Conservation (phyloP, 1,140 invertebrate genomes). For the Caerostris darwini region DNA sequence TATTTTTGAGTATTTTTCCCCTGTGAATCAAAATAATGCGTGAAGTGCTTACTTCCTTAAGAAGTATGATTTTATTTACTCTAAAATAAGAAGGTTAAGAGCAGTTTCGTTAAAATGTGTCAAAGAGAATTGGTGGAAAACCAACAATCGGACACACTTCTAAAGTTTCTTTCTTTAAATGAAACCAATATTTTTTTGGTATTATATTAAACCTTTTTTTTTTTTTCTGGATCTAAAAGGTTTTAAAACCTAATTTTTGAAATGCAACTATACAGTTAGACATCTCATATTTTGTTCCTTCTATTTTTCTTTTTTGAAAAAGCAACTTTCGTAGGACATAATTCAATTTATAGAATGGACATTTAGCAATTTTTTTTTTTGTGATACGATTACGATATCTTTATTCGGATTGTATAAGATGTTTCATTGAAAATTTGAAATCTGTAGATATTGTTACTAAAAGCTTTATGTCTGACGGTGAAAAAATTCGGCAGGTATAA, state of each 20-base stretch:
- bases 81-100: background rate
- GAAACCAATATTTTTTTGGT: background rate
- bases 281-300: background rate
- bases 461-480: background rate
- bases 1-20: background rate
- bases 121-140: background rate
- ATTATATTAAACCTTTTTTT: background rate
- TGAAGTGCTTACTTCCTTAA: background rate
- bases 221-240: background rate
- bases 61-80: background rate
- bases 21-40: background rate
- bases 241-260: constrained; percentile 21
- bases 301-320: background rate
- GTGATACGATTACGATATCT: background rate
- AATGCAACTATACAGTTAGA: background rate
- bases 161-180: background rate
- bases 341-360: background rate
- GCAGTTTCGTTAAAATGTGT: background rate
- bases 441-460: background rate
- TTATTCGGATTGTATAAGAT: background rate
- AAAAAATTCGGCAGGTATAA: background rate
- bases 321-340: background rate
- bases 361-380: background rate
- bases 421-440: background rate
- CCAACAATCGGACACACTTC: background rate